phyloP scores from a whole-genome alignment of 35 echinoderm and acorn worm genomes.

The Stichopus chloronotus region DNA sequence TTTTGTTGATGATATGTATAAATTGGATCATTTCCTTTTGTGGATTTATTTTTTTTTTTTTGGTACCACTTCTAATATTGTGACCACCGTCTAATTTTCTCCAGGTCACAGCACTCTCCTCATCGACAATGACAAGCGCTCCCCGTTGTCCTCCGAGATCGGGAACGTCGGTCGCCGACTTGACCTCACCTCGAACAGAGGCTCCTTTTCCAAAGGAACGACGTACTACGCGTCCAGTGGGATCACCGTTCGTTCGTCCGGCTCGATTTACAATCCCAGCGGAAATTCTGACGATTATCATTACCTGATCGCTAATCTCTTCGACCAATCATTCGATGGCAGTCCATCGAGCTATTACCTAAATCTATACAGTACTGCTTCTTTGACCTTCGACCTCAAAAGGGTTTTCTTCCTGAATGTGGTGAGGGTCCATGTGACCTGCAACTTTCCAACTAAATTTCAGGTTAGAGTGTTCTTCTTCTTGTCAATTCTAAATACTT shows the following conservation, averaged over 20 bases:
- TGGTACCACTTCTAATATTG: no score
- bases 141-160: constrained; percentile 65
- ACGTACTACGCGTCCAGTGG: constrained; percentile 66
- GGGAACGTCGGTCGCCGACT: constrained; percentile 75
- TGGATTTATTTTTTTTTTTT: no score
- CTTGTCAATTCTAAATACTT: no score
- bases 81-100: not conserved
- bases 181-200: constrained; percentile 48
- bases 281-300: constrained; percentile 23
- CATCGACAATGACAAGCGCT: constrained; percentile 69
- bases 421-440: constrained; percentile 70
- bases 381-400: constrained; percentile 68
- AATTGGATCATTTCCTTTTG: no score
- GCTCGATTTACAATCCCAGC: not conserved
- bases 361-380: not conserved
- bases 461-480: constrained; percentile 52
- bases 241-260: constrained; percentile 57
- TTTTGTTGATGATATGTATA: no score
- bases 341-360: constrained; percentile 36
- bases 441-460: constrained; percentile 63
- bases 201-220: constrained; percentile 41
- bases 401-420: constrained; percentile 67
- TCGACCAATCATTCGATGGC: constrained; percentile 77
- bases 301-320: constrained; percentile 70
- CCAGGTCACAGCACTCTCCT: constrained; percentile 59